Evolutionary conservation across 2,797 vertebrate species (phyloP).

Genomic region (Pseudochirops cupreus): DNA sequence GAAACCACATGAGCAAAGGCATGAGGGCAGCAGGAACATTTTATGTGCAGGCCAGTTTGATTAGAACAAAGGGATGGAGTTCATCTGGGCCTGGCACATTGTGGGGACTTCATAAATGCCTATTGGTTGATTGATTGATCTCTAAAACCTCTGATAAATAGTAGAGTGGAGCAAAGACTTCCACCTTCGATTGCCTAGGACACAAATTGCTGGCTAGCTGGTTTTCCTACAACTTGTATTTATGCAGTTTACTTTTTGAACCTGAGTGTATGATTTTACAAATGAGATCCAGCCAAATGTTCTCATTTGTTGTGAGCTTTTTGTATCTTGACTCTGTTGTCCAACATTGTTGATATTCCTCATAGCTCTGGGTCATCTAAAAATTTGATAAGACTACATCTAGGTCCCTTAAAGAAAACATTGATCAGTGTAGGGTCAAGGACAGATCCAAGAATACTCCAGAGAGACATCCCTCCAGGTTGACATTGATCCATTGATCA

Average conservation of each 20-base stretch:
- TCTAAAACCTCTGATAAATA: not conserved
- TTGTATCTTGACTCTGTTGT: not conserved
- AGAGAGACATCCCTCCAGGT: not conserved
- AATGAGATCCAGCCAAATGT: not conserved
- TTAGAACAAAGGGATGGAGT: not conserved
- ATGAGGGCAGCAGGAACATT: not conserved
- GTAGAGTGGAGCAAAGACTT: not conserved
- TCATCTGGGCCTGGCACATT: not conserved
- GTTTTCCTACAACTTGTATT: not conserved
- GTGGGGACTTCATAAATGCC: not conserved
- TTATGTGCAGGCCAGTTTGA: not conserved
- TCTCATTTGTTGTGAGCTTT: not conserved
- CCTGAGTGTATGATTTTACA: not conserved
- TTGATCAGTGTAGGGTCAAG: not conserved
- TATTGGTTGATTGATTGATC: not conserved
- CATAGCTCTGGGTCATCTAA: not conserved
- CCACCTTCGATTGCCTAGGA: not conserved
- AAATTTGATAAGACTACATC: not conserved
- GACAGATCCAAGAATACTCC: not conserved
- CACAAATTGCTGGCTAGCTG: not conserved
- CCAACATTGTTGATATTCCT: not conserved
- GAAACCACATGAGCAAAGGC: not conserved
- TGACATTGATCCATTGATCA: not conserved
- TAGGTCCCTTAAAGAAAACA: not conserved
- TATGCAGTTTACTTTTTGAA: not conserved